Base-by-base conservation (phyloP, 2,113 vertebrate species). In the Microcebus murinus region DNA sequence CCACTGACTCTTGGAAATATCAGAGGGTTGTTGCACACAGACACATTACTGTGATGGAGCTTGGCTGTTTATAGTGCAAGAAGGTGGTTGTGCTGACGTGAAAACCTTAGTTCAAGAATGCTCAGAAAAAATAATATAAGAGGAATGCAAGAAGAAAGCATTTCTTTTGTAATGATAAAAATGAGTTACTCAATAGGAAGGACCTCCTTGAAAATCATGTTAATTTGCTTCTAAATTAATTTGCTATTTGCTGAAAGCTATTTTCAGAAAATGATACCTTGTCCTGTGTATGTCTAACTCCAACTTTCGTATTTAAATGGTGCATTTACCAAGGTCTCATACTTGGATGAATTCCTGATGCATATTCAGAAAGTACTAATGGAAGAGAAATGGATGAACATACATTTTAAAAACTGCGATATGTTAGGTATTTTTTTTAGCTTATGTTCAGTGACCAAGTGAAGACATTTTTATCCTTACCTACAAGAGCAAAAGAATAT, bases 141-240 rank as follows among this genome's bases (percentile, higher is more conserved):
- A 85, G 34, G 36, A 21, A 29, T 25, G 5, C 50, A 52, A 63
- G 50, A 42, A 65, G 57, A 73, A 85, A 80, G 76, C n/a, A 21
- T 57, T 90, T 92, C 74, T 76, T 85, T 50, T 67, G 17, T 82
- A 36, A 70, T 86, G 71, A 50, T 91, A 39, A 88, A 90, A 91
- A 34, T 48, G 55, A 83, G 36, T 80, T 96, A 74, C 29, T 86
- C 25, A 13, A 14, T 67, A 52, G 67, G 74, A 95, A 80, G 15
- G 57, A 7, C 25, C 50, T 14, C 84, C 50, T 97, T 87, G 65
- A 90, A 89, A 92, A 85, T 71, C 59, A 39, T 81, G 73, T 82
- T 97, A 82, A 95, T 97, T 96, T 96, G 25, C 48, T 79, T 90
- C 77, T 88, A 77, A 89, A 91, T 92, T 84, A 84, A 88, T 86